Evolutionary conservation across 2,888 invertebrate genomes (phyloP).

Genomic region (Mechanitis mazaeus): DNA sequence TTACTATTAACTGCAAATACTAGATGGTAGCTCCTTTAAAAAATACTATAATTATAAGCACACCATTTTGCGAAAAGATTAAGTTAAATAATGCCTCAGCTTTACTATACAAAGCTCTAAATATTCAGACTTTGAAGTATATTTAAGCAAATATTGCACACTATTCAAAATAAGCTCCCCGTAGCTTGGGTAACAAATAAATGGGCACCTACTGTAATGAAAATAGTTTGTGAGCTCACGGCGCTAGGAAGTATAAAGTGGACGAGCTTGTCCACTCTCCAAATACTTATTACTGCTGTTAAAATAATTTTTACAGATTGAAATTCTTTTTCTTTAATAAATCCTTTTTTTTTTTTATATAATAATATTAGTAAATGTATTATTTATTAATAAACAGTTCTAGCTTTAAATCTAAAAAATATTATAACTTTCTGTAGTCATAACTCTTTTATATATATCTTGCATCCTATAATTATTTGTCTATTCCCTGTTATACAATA

Average conservation of each 20-base stretch:
- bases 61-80: too few relatives aligned
- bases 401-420: too few relatives aligned
- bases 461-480: too few relatives aligned
- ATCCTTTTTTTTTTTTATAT: neutral
- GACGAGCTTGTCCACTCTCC: conserved; percentile 26
- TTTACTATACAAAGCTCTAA: conserved; percentile 4
- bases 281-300: conserved; percentile 21
- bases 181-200: conserved; percentile 35
- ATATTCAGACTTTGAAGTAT: conserved; percentile 6
- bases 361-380: neutral
- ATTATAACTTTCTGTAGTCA: too few relatives aligned
- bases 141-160: conserved; percentile 26
- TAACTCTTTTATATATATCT: too few relatives aligned
- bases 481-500: too few relatives aligned
- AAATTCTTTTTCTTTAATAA: neutral
- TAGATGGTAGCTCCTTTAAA: too few relatives aligned
- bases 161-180: conserved; percentile 36
- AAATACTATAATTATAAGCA: too few relatives aligned
- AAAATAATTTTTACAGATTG: neutral
- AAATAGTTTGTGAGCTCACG: conserved; percentile 41
- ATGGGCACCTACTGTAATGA: conserved; percentile 45
- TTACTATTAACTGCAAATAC: too few relatives aligned
- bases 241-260: conserved; percentile 26
- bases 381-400: too few relatives aligned
- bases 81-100: too few relatives aligned